Conservation (phyloP, 2,888 invertebrate species). For the Thelaira solivaga region DNA sequence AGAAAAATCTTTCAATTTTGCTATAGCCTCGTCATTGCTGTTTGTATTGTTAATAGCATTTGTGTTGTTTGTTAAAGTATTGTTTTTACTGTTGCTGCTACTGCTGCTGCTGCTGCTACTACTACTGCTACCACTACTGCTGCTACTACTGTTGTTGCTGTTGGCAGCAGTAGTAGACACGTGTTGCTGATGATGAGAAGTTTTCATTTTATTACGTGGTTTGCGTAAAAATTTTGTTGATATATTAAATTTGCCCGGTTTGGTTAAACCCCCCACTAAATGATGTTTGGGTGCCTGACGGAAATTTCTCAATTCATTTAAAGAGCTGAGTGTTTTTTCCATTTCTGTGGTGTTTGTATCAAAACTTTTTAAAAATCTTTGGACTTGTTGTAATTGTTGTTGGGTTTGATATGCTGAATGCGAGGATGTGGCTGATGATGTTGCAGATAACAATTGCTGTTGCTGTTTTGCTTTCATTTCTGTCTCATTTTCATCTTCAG, state of each 20-base stretch:
- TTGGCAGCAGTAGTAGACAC: constrained; percentile 31
- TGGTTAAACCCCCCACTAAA: constrained; percentile 43
- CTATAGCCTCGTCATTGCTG: constrained; percentile 74
- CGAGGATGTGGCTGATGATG: too few relatives aligned
- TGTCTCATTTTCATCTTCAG: constrained; percentile 68
- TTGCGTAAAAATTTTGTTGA: constrained; percentile 75
- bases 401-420: constrained; percentile 54
- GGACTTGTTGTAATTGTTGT: constrained; percentile 51
- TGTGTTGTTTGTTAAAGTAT: constrained; percentile 11
- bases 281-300: constrained; percentile 38
- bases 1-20: constrained; percentile 77
- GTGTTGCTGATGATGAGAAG: constrained; percentile 50
- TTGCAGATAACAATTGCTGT: constrained; percentile 25
- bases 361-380: constrained; percentile 56
- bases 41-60: constrained; percentile 16
- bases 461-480: constrained; percentile 57
- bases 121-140: constrained; percentile 53
- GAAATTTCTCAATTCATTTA: constrained; percentile 42
- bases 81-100: background rate
- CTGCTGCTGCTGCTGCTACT: constrained; percentile 3
- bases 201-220: constrained; percentile 70
- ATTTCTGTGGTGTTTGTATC: constrained; percentile 37
- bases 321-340: constrained; percentile 21
- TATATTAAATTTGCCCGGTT: constrained; percentile 73
- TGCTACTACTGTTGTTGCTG: constrained; percentile 24